These are phyloP conservation scores for Drosophila nasuta DNA, from an alignment of 1,140 invertebrate species.

Conservation along the genomic window DNA sequence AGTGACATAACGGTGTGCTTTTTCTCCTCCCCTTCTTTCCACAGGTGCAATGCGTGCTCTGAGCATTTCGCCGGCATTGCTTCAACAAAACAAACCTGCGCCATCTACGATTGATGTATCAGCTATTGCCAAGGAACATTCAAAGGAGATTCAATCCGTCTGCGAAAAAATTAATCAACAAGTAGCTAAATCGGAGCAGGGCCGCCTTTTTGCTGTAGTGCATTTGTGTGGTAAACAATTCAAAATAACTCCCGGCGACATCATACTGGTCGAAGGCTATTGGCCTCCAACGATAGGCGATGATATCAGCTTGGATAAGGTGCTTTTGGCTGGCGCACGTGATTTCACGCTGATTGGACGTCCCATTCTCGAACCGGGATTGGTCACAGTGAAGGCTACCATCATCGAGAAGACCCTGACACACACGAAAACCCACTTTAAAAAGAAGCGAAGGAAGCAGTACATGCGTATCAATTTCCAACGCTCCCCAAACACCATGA, in stretches of 20 bases:
- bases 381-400: slow-evolving; percentile 92
- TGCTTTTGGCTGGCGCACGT: slow-evolving; percentile 91
- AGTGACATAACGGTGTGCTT: slow-evolving; percentile 63
- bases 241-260: slow-evolving; percentile 94
- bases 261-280: slow-evolving; percentile 92
- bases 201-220: slow-evolving; percentile 94
- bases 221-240: slow-evolving; percentile 93
- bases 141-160: slow-evolving; percentile 79
- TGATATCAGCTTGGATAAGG: slow-evolving; percentile 94
- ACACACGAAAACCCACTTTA: slow-evolving; percentile 92
- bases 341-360: slow-evolving; percentile 95
- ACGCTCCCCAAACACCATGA: slow-evolving; percentile 89
- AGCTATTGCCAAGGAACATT: slow-evolving; percentile 53
- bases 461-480: slow-evolving; percentile 91
- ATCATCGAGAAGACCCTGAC: slow-evolving; percentile 96
- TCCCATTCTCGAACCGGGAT: slow-evolving; percentile 91
- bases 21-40: neutral
- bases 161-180: slow-evolving; percentile 87
- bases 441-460: slow-evolving; percentile 91
- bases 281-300: slow-evolving; percentile 95
- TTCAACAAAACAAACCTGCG: slow-evolving; percentile 64
- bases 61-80: slow-evolving; percentile 58
- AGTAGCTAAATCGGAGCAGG: slow-evolving; percentile 86
- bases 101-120: slow-evolving; percentile 38
- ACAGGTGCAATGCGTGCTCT: slow-evolving; percentile 69